Conservation (phyloP, 2,113 vertebrate genomes). For the Nyctibius bracteatus region DNA sequence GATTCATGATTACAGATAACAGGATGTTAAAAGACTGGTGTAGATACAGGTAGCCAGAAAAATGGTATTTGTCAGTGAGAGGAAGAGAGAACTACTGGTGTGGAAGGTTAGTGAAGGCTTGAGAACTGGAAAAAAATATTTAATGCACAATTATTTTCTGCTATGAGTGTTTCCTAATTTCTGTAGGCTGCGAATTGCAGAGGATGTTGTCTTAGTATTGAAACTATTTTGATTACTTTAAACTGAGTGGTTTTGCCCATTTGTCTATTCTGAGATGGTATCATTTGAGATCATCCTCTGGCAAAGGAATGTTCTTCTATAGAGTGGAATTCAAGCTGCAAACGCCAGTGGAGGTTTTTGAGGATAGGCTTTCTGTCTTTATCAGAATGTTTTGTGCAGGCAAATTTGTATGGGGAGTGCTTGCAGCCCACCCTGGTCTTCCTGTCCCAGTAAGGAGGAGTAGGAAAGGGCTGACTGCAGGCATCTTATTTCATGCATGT, state of each 20-base stretch:
- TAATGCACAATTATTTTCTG: neutral
- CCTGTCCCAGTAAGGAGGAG: neutral
- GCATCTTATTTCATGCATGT: neutral
- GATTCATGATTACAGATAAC: neutral
- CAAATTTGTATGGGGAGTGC: neutral
- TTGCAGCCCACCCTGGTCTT: neutral
- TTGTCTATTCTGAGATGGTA: neutral
- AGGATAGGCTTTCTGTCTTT: neutral
- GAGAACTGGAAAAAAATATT: neutral
- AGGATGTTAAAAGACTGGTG: neutral
- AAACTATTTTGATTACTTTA: neutral
- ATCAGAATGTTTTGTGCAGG: neutral
- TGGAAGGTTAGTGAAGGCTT: neutral
- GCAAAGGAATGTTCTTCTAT: neutral
- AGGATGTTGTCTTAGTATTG: neutral
- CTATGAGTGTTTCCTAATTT: neutral
- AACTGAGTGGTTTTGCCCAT: neutral
- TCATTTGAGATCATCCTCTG: neutral
- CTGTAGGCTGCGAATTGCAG: neutral
- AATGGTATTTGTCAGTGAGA: neutral
- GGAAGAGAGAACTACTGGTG: fast-evolving
- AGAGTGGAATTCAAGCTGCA: neutral
- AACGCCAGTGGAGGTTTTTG: neutral
- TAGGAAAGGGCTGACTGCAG: neutral
- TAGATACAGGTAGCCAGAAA: neutral